These are phyloP conservation scores for Caloenas nicobarica DNA, from an alignment of 2,113 vertebrate species.

Conservation along the genomic window DNA sequence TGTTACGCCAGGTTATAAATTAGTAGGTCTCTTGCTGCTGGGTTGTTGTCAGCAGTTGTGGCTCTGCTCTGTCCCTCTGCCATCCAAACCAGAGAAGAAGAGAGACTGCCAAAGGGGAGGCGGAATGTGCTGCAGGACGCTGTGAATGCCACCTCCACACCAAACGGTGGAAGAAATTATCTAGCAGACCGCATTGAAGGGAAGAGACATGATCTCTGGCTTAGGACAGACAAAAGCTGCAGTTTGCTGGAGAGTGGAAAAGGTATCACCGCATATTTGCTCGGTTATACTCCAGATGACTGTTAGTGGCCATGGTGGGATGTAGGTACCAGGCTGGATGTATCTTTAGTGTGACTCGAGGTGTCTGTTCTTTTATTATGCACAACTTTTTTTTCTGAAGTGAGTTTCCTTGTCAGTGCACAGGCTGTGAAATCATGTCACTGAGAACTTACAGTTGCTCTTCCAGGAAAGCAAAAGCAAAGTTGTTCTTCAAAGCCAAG, in stretches of 20 bases:
- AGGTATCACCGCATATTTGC: accelerated
- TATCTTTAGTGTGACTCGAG: neutral
- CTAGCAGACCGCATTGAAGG: neutral
- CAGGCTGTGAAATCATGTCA: neutral
- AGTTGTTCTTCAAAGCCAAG: neutral
- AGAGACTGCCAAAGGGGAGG: neutral
- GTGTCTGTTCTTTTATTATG: neutral
- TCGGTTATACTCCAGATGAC: neutral
- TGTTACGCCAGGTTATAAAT: neutral
- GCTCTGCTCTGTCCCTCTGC: neutral
- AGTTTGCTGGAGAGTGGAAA: neutral
- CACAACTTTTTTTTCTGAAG: neutral
- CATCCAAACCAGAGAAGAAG: neutral
- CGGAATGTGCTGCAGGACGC: neutral
- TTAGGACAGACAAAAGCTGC: neutral
- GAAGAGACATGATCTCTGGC: neutral
- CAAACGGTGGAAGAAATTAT: neutral
- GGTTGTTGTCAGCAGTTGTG: neutral
- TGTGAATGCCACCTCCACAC: neutral
- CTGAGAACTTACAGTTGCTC: neutral
- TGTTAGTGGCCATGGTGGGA: neutral
- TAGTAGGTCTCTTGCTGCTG: neutral
- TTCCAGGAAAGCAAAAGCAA: neutral
- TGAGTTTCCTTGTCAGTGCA: neutral
- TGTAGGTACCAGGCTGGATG: neutral